These are phyloP conservation scores for Fistularia commersonii DNA, from an alignment of 2,797 vertebrate genomes.

Conservation along the genomic window DNA sequence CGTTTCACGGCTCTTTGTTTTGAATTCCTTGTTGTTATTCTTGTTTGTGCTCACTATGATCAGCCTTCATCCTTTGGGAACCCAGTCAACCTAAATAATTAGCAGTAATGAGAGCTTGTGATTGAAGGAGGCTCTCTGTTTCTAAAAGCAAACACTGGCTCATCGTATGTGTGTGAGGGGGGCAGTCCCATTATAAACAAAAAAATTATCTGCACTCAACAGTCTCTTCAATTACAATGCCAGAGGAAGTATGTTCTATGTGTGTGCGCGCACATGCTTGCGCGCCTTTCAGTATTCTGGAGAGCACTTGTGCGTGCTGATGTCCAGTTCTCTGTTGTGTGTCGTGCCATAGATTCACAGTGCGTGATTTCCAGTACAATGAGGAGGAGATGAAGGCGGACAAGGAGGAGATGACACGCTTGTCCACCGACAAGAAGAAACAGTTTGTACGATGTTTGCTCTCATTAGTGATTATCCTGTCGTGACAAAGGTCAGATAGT, in stretches of 20 bases:
- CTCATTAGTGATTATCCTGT: too few relatives aligned
- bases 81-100: background rate
- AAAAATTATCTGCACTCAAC: slow-evolving; percentile 11
- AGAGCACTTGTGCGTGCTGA: background rate
- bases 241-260: slow-evolving; percentile 9
- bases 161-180: too few relatives aligned
- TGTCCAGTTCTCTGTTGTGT: slow-evolving; percentile 23
- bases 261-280: slow-evolving; percentile 1
- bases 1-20: too few relatives aligned
- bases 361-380: slow-evolving; percentile 98
- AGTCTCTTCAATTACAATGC: slow-evolving; percentile 30
- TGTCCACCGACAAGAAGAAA: slow-evolving; percentile 98
- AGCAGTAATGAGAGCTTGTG: slow-evolving; percentile 1
- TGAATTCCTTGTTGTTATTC: too few relatives aligned
- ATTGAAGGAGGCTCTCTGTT: slow-evolving; percentile 5
- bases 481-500: too few relatives aligned
- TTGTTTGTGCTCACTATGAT: too few relatives aligned
- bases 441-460: slow-evolving; percentile 88
- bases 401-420: slow-evolving; percentile 97
- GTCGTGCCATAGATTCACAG: slow-evolving; percentile 81
- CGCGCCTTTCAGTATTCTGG: slow-evolving; percentile 6
- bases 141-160: slow-evolving; percentile 2
- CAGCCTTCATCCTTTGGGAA: too few relatives aligned
- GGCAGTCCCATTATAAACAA: slow-evolving; percentile 3
- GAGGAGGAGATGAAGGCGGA: slow-evolving; percentile 98